These are phyloP conservation scores for Blennius ocellaris DNA, from an alignment of 2,113 vertebrate genomes.

Conservation along the genomic window DNA sequence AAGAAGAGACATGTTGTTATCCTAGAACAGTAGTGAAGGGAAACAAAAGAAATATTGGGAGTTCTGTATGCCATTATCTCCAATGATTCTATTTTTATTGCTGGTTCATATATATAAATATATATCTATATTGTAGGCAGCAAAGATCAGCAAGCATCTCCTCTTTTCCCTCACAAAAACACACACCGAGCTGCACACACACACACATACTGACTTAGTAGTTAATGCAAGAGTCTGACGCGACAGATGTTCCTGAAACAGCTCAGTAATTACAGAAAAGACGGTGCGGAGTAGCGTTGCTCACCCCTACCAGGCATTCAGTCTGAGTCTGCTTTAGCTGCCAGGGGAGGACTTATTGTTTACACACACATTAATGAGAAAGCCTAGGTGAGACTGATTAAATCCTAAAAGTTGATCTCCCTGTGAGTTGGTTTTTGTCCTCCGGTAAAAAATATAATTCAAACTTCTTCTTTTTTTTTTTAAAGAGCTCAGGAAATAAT, in stretches of 20 bases:
- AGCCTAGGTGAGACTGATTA: conserved; percentile 74
- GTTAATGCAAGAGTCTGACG: conserved; percentile 48
- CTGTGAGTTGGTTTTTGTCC: conserved; percentile 48
- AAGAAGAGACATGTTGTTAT: conserved; percentile 85
- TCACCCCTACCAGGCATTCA: conserved; percentile 77
- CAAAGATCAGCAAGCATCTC: neutral
- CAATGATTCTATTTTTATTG: neutral
- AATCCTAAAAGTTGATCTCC: conserved; percentile 67
- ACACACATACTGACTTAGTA: conserved; percentile 5
- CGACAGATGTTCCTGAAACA: conserved; percentile 79
- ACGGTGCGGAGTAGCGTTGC: conserved; percentile 51
- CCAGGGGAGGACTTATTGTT: conserved; percentile 74
- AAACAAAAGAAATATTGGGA: neutral
- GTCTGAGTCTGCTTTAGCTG: conserved; percentile 69
- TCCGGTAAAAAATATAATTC: conserved; percentile 42
- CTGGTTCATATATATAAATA: no score
- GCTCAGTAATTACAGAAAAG: conserved; percentile 80
- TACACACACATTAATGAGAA: conserved; percentile 78
- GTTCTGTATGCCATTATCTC: neutral
- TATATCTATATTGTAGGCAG: no score
- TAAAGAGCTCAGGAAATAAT: conserved; percentile 51
- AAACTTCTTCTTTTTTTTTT: conserved; percentile 52
- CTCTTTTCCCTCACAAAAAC: conserved; percentile 16
- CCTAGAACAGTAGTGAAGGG: conserved; percentile 72
- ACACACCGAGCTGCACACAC: conserved; percentile 27